Evolutionary conservation across 2,888 invertebrate species (phyloP).

Genomic region (Chirona hameri): DNA sequence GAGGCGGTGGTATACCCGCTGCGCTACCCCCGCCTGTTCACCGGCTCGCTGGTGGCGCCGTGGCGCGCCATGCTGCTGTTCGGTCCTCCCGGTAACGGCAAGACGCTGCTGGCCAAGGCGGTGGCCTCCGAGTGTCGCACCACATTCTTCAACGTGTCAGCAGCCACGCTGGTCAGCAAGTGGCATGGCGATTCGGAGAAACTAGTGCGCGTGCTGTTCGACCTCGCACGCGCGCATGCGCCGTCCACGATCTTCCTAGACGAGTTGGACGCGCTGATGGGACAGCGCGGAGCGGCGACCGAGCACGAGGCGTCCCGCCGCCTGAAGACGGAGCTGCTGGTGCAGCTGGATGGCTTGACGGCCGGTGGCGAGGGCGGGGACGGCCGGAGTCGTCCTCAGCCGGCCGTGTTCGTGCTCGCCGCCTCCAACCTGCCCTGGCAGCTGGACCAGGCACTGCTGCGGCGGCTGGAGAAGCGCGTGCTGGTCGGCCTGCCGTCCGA

Average conservation of each 20-base stretch:
- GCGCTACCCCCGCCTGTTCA: slow-evolving; percentile 52
- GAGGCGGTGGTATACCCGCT: slow-evolving; percentile 76
- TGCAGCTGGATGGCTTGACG: slow-evolving; percentile 75
- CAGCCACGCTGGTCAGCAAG: slow-evolving; percentile 86
- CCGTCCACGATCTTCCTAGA: slow-evolving; percentile 91
- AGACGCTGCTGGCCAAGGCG: slow-evolving; percentile 84
- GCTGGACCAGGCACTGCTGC: slow-evolving; percentile 78
- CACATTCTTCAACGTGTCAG: slow-evolving; percentile 86
- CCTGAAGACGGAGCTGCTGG: slow-evolving; percentile 82
- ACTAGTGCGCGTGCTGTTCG: slow-evolving; percentile 80
- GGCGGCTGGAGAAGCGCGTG: slow-evolving; percentile 83
- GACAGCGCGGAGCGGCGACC: slow-evolving; percentile 54
- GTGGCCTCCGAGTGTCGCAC: slow-evolving; percentile 72
- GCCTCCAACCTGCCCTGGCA: slow-evolving; percentile 94
- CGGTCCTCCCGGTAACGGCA: slow-evolving; percentile 77
- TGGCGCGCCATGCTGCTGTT: slow-evolving; percentile 79
- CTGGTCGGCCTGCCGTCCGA: slow-evolving; percentile 70
- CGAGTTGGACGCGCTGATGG: slow-evolving; percentile 81
- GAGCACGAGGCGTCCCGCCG: slow-evolving; percentile 84
- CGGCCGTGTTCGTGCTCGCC: slow-evolving; percentile 68
- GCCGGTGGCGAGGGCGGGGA: slow-evolving; percentile 54
- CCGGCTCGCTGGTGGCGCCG: slow-evolving; percentile 56
- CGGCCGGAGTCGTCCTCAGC: too few relatives aligned
- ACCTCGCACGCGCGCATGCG: slow-evolving; percentile 75
- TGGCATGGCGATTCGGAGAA: slow-evolving; percentile 97